Evolutionary conservation across 1,140 invertebrate genomes (phyloP), one percentile per base, ranked within the genome.

Genomic region (Patella vulgata): DNA sequence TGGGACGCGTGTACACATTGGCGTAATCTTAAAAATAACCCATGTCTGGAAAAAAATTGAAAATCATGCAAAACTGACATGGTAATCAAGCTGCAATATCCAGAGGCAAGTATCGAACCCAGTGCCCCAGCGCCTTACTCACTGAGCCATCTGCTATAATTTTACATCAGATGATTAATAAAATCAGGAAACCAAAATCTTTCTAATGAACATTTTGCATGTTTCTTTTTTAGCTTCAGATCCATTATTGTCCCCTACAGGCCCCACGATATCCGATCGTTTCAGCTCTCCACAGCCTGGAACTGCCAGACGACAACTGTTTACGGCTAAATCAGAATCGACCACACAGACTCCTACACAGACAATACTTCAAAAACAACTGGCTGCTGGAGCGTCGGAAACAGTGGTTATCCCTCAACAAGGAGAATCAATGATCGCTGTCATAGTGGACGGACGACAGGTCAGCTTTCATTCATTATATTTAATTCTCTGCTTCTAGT

Each of bases 211-310:
- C n/a, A n/a, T n/a, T n/a, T n/a, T n/a, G n/a, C n/a, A n/a, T 27
- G 19, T 40, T 36, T 9, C 33, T 19, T 25, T 50, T 57, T 40
- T 44, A 47, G 52, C 19, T 59, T 28, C 63, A 72, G 82, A 82
- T 68, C 75, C 78, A 1, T 46, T 71, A 9, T 73, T 71, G 53
- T 84, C 83, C 3, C 84, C 84, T n/a, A 66, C 77, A 3, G 74
- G 75, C 11, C 70, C 76, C 1, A 77, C 81, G 2, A 76, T 77
- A 17, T 64, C 75, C 30, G 84, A 85, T 50, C 57, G 82, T 21
- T 85, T 85, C 61, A 79, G 79, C 30, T 85, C 84, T 1, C 83
- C 83, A 1, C 75, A 76, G 6, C 75, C 80, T 28, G 80, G 83
- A 3, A 82, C 66, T 71, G 81, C 82, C 36, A 80, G 81, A 61